A percentile compares a stretch with the other conserved stretches of the same genome.
Evolutionary conservation across 35 echinoderm and acorn worm genomes (phyloP).

Genomic region (Ptychodera flava): DNA sequence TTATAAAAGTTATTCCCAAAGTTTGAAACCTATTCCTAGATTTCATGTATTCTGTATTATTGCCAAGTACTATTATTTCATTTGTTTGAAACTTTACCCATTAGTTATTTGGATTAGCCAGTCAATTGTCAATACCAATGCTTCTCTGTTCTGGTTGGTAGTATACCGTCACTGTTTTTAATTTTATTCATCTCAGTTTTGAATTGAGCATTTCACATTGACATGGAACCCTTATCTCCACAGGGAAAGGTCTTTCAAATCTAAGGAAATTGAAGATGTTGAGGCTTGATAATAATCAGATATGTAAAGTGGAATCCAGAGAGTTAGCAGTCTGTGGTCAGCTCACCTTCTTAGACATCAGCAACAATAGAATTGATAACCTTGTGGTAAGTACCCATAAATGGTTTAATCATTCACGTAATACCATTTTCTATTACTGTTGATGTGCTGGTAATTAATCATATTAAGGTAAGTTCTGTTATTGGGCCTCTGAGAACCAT

Average conservation of each 20-base stretch:
- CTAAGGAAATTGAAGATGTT: slow-evolving; percentile 58
- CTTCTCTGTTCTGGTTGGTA: neutral
- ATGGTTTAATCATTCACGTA: too few relatives aligned
- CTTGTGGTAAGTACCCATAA: slow-evolving; percentile 77
- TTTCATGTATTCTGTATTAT: too few relatives aligned
- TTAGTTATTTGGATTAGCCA: too few relatives aligned
- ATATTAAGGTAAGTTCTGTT: too few relatives aligned
- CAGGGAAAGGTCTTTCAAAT: slow-evolving; percentile 57
- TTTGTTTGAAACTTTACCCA: too few relatives aligned
- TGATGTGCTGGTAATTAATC: too few relatives aligned
- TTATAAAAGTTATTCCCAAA: too few relatives aligned
- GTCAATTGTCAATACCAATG: neutral
- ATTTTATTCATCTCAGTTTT: neutral
- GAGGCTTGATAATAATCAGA: slow-evolving; percentile 69
- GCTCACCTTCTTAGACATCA: slow-evolving; percentile 79
- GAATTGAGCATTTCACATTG: neutral
- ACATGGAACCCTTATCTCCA: neutral
- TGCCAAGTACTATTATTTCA: too few relatives aligned
- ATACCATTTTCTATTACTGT: too few relatives aligned
- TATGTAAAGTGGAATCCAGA: slow-evolving; percentile 58
- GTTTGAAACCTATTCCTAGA: too few relatives aligned
- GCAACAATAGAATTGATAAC: slow-evolving; percentile 67
- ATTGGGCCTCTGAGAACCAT: too few relatives aligned
- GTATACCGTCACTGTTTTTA: neutral
- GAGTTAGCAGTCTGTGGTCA: slow-evolving; percentile 70